phyloP scores from a whole-genome alignment of 2,888 invertebrate genomes.

The Rhogogaster chlorosoma region DNA sequence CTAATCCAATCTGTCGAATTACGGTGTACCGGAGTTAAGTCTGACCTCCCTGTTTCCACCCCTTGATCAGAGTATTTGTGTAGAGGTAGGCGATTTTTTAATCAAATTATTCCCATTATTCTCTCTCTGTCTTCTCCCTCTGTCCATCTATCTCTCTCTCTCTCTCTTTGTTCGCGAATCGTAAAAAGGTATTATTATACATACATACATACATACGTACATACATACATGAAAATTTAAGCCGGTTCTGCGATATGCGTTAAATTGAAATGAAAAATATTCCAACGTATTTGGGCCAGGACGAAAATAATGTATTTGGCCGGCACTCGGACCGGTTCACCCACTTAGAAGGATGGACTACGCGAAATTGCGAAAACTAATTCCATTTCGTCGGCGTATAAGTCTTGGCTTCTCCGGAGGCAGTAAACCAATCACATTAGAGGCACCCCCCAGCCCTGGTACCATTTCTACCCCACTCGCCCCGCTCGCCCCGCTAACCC shows the following conservation, averaged over 20 bases:
- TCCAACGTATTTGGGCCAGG: constrained; percentile 44
- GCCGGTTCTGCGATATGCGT: background rate
- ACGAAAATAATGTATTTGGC: constrained; percentile 56
- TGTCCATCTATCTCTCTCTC: background rate
- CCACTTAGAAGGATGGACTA: constrained; percentile 68
- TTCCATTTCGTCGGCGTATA: constrained; percentile 70
- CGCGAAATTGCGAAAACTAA: constrained; percentile 72
- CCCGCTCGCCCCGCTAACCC: background rate
- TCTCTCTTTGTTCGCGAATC: background rate
- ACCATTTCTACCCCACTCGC: constrained; percentile 17
- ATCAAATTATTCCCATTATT: constrained; percentile 6
- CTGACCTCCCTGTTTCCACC: background rate
- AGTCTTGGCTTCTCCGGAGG: constrained; percentile 62
- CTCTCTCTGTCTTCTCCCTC: background rate
- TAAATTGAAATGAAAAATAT: constrained; percentile 35
- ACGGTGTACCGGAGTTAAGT: constrained; percentile 35
- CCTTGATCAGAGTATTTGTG: background rate
- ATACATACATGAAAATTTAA: background rate
- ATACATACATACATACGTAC: background rate
- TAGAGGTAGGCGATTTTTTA: constrained; percentile 27
- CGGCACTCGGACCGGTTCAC: constrained; percentile 54
- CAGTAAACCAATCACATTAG: constrained; percentile 75
- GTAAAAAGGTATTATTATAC: background rate
- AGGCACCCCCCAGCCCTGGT: constrained; percentile 56
- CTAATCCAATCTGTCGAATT: constrained; percentile 47